A percentile compares a stretch with the other conserved stretches of the same genome.
Evolutionary conservation across 1,140 invertebrate species (phyloP).

Genomic region (Halesus radiatus): DNA sequence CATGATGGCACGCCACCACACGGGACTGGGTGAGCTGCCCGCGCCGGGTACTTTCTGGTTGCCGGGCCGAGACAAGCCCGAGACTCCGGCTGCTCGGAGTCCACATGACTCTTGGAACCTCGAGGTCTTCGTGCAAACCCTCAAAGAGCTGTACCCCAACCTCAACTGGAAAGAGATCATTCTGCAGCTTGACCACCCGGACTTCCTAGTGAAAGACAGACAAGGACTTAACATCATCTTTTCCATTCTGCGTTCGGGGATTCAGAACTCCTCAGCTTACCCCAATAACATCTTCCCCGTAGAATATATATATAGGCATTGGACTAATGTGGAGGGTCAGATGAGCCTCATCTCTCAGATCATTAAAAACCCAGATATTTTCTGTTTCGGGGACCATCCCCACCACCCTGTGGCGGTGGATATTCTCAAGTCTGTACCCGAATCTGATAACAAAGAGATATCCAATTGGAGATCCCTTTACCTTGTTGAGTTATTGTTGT

Average conservation of each 20-base stretch:
- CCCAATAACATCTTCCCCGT: constrained; percentile 86
- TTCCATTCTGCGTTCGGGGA: constrained; percentile 82
- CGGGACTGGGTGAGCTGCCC: constrained; percentile 78
- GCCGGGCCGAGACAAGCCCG: constrained; percentile 69
- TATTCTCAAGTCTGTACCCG: constrained; percentile 91
- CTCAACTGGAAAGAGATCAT: constrained; percentile 95
- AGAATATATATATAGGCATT: constrained; percentile 89
- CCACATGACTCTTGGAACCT: constrained; percentile 85
- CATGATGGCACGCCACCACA: constrained; percentile 89
- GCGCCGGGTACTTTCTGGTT: constrained; percentile 74
- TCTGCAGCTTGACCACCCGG: constrained; percentile 89
- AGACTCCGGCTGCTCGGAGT: constrained; percentile 62
- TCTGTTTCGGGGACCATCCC: constrained; percentile 93
- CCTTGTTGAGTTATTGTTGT: constrained; percentile 89
- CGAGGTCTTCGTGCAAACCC: constrained; percentile 90
- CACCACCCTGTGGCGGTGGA: constrained; percentile 89
- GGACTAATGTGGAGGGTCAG: constrained; percentile 95
- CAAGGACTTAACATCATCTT: constrained; percentile 86
- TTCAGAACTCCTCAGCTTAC: constrained; percentile 79
- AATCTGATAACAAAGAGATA: constrained; percentile 93
- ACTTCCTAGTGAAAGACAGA: constrained; percentile 90
- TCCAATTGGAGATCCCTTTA: constrained; percentile 93
- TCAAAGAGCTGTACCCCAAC: constrained; percentile 90
- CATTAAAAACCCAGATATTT: constrained; percentile 92
- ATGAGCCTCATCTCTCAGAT: constrained; percentile 90